Evolutionary conservation across 1,140 invertebrate genomes (phyloP), one percentile per base, ranked within the genome.

Genomic region (Nymphalis io): DNA sequence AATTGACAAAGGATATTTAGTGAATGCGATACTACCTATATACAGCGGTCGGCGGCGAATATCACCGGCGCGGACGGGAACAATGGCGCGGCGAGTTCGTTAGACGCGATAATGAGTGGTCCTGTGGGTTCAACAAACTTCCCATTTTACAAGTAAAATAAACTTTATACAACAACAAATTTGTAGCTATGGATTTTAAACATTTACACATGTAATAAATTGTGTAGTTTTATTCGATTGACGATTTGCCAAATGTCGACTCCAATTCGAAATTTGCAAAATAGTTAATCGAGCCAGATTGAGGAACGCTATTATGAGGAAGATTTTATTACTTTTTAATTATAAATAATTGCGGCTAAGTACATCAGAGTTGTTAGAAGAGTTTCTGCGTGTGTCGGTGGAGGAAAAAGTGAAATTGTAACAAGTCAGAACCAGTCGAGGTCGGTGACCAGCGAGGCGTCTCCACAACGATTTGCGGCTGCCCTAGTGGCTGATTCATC

Each of bases 81-180:
- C 87, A 89, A 89, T 89, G 75, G 81, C 82, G 72, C 72, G 77
- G 78, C 82, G 85, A 87, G 86, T 88, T 90, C 89, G 87, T 90
- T 82, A 89, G 75, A 82, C 87, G 83, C 83, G 83, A 87, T 90
- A 88, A 89, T 90, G 87, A 86, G 83, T 83, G 78, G 83, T 85
- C 85, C 85, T 80, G 83, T 78, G 87, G 84, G 88, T 90, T 91
- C 88, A 90, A 90, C 80, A 89, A 90, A 88, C 89, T 86, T 77
- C 76, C 82, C 74, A 82, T 86, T 89, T 83, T 81, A 85, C 82
- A 84, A 80, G 76, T 84, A 75, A 88, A 89, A 84, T 84, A 82
- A 81, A 77, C 70, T 87, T 84, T 76, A 83, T 81, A 72, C 81
- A 67, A 78, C 79, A 79, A 70, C 79, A 76, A 82, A 85, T 85